A percentile compares a stretch with the other conserved stretches of the same genome.
phyloP scores from a whole-genome alignment of 2,113 vertebrate genomes.

The Crotalus horridus region DNA sequence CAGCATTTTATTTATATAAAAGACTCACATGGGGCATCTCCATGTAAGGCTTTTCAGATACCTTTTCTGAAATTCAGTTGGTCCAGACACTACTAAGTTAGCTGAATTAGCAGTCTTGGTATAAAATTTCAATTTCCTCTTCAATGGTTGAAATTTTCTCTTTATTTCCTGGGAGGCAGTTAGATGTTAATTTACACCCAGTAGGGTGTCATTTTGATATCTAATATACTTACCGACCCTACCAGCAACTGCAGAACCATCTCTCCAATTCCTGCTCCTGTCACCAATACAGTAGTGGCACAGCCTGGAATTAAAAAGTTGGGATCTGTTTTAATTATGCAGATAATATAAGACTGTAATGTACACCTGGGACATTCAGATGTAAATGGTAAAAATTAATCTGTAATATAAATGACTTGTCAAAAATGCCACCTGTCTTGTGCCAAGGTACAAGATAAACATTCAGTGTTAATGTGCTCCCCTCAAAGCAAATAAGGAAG shows the following conservation, averaged over 20 bases:
- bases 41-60: background rate
- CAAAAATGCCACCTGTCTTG: background rate
- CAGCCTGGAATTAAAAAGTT: conserved; percentile 73
- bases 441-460: too few relatives aligned
- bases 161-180: background rate
- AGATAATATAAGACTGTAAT: background rate
- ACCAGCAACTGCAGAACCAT: conserved; percentile 90
- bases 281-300: conserved; percentile 90
- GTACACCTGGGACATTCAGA: background rate
- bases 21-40: background rate
- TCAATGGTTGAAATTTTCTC: background rate
- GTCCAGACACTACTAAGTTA: background rate
- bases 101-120: too few relatives aligned
- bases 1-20: background rate
- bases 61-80: background rate
- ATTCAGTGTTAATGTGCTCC: background rate
- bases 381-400: background rate
- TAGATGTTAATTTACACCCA: background rate
- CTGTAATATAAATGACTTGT: background rate
- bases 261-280: conserved; percentile 87
- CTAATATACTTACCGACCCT: conserved; percentile 77
- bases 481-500: background rate
- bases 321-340: background rate
- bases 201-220: background rate
- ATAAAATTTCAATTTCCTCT: background rate